phyloP scores from a whole-genome alignment of 2,797 vertebrate genomes.

The Sebastes alutus region DNA sequence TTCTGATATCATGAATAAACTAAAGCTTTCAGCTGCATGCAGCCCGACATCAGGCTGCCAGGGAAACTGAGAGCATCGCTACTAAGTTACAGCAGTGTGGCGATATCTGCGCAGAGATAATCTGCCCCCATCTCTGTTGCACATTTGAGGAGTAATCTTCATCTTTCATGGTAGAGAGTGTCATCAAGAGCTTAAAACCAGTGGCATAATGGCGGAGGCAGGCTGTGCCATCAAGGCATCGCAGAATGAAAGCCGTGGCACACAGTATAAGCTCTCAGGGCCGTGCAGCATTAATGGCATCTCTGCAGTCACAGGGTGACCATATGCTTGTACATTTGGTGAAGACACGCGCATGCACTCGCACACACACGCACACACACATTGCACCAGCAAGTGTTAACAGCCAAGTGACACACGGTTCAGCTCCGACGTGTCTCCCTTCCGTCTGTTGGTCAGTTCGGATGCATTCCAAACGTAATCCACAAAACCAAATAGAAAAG shows the following conservation, averaged over 20 bases:
- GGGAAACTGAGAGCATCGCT: constrained; percentile 51
- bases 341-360: constrained; percentile 9
- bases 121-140: constrained; percentile 66
- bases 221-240: constrained; percentile 42
- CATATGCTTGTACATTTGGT: constrained; percentile 78
- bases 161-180: constrained; percentile 63
- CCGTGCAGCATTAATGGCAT: constrained; percentile 68
- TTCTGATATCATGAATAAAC: constrained; percentile 72
- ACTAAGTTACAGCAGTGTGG: constrained; percentile 49
- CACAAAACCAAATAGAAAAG: not conserved
- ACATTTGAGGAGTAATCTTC: constrained; percentile 77
- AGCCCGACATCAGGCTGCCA: constrained; percentile 53
- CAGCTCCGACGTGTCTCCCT: constrained; percentile 39
- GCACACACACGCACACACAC: constrained; percentile 2
- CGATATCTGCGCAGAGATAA: constrained; percentile 67
- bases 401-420: constrained; percentile 64
- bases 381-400: constrained; percentile 33
- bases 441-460: constrained; percentile 54
- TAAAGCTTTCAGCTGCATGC: constrained; percentile 66
- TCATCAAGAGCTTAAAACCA: constrained; percentile 76
- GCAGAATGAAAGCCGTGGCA: constrained; percentile 33
- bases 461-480: constrained; percentile 1
- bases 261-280: constrained; percentile 53
- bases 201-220: constrained; percentile 56
- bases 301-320: constrained; percentile 66